Evolutionary conservation across 92 coral and sea anemone species (phyloP), one percentile per base, ranked within the genome.

Genomic region (Micromussa lordhowensis): DNA sequence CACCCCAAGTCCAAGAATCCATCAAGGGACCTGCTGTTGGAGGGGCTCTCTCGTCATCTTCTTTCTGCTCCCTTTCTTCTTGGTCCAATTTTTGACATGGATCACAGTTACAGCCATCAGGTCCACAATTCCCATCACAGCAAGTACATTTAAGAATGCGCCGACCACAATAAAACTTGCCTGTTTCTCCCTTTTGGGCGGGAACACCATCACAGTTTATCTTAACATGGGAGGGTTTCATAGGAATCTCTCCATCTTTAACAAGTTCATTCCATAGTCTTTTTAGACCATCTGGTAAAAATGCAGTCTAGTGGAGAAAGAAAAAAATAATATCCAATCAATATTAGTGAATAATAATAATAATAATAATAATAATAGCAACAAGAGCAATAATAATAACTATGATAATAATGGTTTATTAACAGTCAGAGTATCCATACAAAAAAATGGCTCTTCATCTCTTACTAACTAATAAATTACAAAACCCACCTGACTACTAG

Each of bases 1-100:
- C 95, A 32, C 99, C 99, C 99, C 99, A 97, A 4, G 96, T 95
- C 99, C 99, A 97, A 3, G 96, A 91, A 77, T 97, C 98, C 92
- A 97, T 97, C 69, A 97, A 83, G 53, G 96, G 91, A 69, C 95
- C 93, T 75, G 98, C 98, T 16, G 92, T 85, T 1, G 95, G 90
- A 35, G 89, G 88, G 19, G 77, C 89, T 70, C 90, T 92, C 88
- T 95, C 96, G 8, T 95, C 98, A 88, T 97, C 99, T 18, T 97
- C 99, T 54, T 90, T 95, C 84, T 91, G 94, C 28, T 92, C 95
- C 77, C 94, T 80, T 22, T 94, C 96, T 87, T 96, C 96, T 75
- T 95, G 98, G 92, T 96, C 98, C 49, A 92, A 90, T 80, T 95
- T 96, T 88, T 95, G 99, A 55, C 98, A 95, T 44, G 98, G 61